Percentiles rank a stretch among this genome's conserved stretches.
Conservation (phyloP, 2,888 invertebrate species). For the Caenorhabditis sp. region DNA sequence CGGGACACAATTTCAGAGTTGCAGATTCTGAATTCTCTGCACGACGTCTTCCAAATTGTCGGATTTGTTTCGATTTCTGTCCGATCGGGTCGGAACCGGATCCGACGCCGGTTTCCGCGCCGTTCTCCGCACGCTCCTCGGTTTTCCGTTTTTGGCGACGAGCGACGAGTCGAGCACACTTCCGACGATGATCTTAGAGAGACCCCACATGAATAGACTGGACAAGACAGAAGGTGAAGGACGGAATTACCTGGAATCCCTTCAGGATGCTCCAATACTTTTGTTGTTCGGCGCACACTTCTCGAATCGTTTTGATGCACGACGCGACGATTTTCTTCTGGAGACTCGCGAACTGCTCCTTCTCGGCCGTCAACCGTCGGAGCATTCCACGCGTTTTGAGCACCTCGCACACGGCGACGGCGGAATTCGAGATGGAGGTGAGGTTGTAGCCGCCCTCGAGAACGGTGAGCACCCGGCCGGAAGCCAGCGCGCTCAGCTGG, state of each 20-base stretch:
- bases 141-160: slow-evolving; percentile 32
- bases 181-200: slow-evolving; percentile 36
- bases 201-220: slow-evolving; percentile 9
- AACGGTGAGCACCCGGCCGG: slow-evolving; percentile 87
- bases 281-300: slow-evolving; percentile 35
- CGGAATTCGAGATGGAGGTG: slow-evolving; percentile 41
- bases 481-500: slow-evolving; percentile 87
- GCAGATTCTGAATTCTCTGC: too few species aligned
- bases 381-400: slow-evolving; percentile 33
- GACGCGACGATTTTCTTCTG: slow-evolving; percentile 3
- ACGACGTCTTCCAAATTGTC: too few species aligned
- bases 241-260: slow-evolving; percentile 59
- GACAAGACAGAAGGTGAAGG: slow-evolving; percentile 8
- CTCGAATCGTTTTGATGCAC: slow-evolving; percentile 35
- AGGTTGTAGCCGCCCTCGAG: slow-evolving; percentile 87
- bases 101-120: too few species aligned
- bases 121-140: too few species aligned
- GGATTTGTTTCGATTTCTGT: too few species aligned
- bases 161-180: slow-evolving; percentile 26
- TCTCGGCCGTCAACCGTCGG: slow-evolving; percentile 33
- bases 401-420: slow-evolving; percentile 57
- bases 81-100: too few species aligned
- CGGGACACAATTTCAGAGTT: too few species aligned
- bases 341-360: slow-evolving; percentile 31
- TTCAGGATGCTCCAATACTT: slow-evolving; percentile 52